These are phyloP conservation scores for Microtus ochrogaster DNA, from an alignment of 2,113 vertebrate genomes.

Conservation along the genomic window DNA sequence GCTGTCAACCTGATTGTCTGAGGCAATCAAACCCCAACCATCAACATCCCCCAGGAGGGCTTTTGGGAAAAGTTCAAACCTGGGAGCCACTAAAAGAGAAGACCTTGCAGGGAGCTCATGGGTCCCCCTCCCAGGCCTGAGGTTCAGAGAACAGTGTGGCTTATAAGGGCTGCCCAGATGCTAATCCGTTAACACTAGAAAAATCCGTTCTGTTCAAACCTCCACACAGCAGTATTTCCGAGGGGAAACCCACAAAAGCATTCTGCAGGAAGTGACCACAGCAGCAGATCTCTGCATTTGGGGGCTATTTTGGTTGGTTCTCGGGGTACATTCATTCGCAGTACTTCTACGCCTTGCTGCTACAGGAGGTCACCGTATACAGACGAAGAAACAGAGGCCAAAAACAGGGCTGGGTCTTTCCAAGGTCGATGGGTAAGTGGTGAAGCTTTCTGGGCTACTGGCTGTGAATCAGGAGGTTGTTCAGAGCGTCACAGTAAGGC, in stretches of 20 bases:
- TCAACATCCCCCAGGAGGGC: not conserved
- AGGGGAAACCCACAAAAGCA: not conserved
- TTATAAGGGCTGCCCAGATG: not conserved
- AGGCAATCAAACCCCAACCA: constrained; percentile 56
- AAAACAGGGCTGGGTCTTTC: not conserved
- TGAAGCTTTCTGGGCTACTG: not conserved
- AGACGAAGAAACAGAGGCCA: not conserved
- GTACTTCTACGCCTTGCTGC: not conserved
- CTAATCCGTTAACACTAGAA: not conserved
- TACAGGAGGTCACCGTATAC: not conserved
- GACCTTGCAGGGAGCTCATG: not conserved
- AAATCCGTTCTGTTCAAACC: not conserved
- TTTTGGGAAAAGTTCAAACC: constrained; percentile 26
- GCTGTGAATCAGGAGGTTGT: not conserved
- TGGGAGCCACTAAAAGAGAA: not conserved
- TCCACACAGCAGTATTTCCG: not conserved
- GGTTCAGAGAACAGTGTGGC: not conserved
- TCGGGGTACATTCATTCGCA: not conserved
- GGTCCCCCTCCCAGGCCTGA: not conserved
- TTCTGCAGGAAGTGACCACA: not conserved
- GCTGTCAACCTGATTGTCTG: constrained; percentile 51
- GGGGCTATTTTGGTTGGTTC: not conserved
- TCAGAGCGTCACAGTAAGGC: not conserved
- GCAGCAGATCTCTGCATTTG: not conserved
- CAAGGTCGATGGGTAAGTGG: rapidly evolving